Percentiles rank a stretch among this genome's conserved stretches.
Conservation (phyloP, 1,140 invertebrate species). For the Monochamus saltuarius region DNA sequence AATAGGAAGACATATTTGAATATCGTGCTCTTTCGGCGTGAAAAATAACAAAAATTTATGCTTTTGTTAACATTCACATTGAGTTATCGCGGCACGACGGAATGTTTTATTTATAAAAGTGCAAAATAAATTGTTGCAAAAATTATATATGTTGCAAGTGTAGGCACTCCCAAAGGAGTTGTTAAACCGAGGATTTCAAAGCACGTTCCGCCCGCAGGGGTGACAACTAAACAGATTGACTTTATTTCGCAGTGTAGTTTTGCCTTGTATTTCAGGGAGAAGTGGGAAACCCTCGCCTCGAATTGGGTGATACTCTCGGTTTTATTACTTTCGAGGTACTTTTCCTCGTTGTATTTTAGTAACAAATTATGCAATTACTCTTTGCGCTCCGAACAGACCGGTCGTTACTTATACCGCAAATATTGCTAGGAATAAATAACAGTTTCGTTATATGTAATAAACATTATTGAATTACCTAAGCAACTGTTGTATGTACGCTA, state of each 20-base stretch:
- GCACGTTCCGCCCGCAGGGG: conserved; percentile 14
- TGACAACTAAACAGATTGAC: conserved; percentile 24
- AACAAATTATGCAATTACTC: not conserved
- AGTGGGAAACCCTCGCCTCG: not conserved
- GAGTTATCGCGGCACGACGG: not conserved
- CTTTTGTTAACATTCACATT: too few species aligned
- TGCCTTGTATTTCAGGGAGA: not conserved
- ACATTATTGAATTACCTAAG: too few species aligned
- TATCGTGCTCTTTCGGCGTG: too few species aligned
- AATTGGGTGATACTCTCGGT: conserved; percentile 17
- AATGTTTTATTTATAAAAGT: conserved; percentile 11
- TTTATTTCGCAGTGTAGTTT: conserved; percentile 13
- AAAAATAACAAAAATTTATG: too few species aligned
- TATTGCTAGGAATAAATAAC: too few species aligned
- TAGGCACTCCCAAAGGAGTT: conserved; percentile 7
- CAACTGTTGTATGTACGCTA: too few species aligned
- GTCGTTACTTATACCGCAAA: too few species aligned
- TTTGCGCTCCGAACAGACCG: too few species aligned
- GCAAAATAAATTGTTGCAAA: conserved; percentile 13
- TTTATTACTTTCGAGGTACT: conserved; percentile 17
- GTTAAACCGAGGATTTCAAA: conserved; percentile 17
- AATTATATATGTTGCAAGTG: not conserved
- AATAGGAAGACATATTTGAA: too few species aligned
- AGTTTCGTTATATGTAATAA: too few species aligned
- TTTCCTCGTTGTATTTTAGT: not conserved